Evolutionary conservation across 2,797 vertebrate species (phyloP), one percentile per base, ranked within the genome.

Genomic region (Pantherophis alleghaniensis): DNA sequence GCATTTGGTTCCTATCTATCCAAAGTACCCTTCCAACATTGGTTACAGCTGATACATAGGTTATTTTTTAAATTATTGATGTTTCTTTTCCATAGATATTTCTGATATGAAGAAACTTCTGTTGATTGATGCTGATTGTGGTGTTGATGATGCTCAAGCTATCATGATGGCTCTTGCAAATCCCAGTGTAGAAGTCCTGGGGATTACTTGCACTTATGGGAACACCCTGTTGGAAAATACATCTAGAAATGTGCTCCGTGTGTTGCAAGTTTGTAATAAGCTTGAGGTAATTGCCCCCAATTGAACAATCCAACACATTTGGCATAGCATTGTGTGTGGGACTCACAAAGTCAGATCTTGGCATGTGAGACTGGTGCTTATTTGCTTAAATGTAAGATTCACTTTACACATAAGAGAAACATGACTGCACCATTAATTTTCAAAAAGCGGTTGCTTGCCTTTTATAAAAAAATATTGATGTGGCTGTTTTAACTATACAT

Each of bases 91-190:
- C 60, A 10, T 51, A 91, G 94, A n/a, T 74, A 32, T 88, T 87
- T 92, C 20, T 63, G 79, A 92, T 26, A 61, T 0, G 0, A 79
- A 94, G 95, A 98, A 98, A 95, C 88, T 98, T 95, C 86, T 86
- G 32, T 94, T 98, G 57, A 26, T 97, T 55, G 97, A 98, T 74
- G 97, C 96, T 4, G 97, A 98, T 95, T 97, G 97, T 66, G 98
- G 98, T 9, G 96, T 98, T 88, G 98, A 98, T 20, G 98, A 98
- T 93, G 98, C 98, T 56, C 98, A 98, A 26, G 96, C 96, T 11
- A 14, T 96, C 32, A 96, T 96, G 96, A 95, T 96, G 90, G 94
- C 95, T 90, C 86, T 96, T 47, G 90, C 92, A 55, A 91, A 92
- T 89, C 94, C 96, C 13, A n/a, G 18, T 56, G 61, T 0, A 69